These are phyloP conservation scores for Serripes groenlandicus DNA, from an alignment of 2,888 invertebrate genomes.

Conservation along the genomic window DNA sequence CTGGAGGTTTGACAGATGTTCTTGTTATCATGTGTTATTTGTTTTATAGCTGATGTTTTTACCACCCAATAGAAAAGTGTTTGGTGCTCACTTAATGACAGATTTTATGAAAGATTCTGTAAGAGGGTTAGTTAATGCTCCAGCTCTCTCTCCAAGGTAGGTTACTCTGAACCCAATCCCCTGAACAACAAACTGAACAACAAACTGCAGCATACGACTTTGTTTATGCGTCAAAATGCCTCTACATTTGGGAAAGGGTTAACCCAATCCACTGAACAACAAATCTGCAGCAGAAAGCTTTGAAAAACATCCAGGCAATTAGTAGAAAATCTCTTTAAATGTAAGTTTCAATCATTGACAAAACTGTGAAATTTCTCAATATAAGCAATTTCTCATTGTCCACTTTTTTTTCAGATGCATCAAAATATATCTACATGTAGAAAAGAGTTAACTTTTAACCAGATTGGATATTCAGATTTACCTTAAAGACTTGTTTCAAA, in stretches of 20 bases:
- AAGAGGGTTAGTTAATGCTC: conserved; percentile 95
- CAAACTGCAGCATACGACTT: too few species aligned
- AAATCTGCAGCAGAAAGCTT: too few species aligned
- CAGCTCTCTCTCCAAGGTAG: conserved; percentile 92
- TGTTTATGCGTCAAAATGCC: too few species aligned
- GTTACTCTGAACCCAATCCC: not conserved
- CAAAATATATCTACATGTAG: too few species aligned
- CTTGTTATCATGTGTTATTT: not conserved
- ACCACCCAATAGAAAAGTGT: conserved; percentile 86
- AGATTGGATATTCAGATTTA: too few species aligned
- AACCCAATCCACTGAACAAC: too few species aligned
- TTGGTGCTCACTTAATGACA: conserved; percentile 90
- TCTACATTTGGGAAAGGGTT: too few species aligned
- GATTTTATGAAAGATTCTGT: conserved; percentile 95
- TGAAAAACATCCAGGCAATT: too few species aligned
- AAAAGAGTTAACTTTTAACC: too few species aligned
- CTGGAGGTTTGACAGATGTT: not conserved
- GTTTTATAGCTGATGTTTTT: conserved; percentile 84
- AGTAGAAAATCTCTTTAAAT: too few species aligned
- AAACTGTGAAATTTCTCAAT: not conserved
- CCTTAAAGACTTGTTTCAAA: too few species aligned
- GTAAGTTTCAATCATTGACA: too few species aligned
- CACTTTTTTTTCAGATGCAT: not conserved
- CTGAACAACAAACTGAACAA: not conserved
- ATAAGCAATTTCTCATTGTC: not conserved